Base-by-base conservation (phyloP, 2,888 invertebrate genomes). In the Pocota personata region DNA sequence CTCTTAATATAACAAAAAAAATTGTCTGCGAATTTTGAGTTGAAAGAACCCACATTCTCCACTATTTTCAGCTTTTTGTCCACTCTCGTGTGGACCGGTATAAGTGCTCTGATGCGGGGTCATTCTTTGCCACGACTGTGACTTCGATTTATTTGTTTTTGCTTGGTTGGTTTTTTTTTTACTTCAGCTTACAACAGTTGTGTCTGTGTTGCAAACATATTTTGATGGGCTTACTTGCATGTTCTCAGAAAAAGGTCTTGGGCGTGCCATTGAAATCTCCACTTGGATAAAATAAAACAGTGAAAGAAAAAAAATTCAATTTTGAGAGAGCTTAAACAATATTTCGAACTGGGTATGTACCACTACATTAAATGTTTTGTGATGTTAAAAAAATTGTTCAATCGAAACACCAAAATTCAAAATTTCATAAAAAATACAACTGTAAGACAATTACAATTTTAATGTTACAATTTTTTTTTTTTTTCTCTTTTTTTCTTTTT, bases 291-390 rank as follows among this genome's bases (percentile, higher is more conserved):
- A 40, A 73, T 40, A 32, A 57, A 24, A 57, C 37, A 71, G 16
- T 35, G 40, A 69, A n/a, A 37, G 60, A 40, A 14, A 4, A 14
- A 48, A 24, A 37, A 14, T 43, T 27, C 21, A 55, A 64, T 12
- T 75, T 75, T 75, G 46, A 69, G 8, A 69, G 48, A 52, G 30
- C 69, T 62, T 43, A 55, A 14, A 35, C 60, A 69, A 10, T 43
- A 57, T 64, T 71, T 84, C 71, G 75, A 80, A 84, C 84, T 76
- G 76, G 84, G 84, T 84, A 84, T 80, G 84, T 84, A 84, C 71
- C 62, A 71, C 80, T 84, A 84, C 80, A 80, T 84, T 84, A 10
- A 84, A 78, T 84, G 84, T 84, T 66, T 66, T 84, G 75, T 80
- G 64, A 80, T 79, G 75, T 84, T 71, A 66, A 62, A 71, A 69